These are phyloP conservation scores for Acleris literana DNA, from an alignment of 2,888 invertebrate genomes.

Conservation along the genomic window DNA sequence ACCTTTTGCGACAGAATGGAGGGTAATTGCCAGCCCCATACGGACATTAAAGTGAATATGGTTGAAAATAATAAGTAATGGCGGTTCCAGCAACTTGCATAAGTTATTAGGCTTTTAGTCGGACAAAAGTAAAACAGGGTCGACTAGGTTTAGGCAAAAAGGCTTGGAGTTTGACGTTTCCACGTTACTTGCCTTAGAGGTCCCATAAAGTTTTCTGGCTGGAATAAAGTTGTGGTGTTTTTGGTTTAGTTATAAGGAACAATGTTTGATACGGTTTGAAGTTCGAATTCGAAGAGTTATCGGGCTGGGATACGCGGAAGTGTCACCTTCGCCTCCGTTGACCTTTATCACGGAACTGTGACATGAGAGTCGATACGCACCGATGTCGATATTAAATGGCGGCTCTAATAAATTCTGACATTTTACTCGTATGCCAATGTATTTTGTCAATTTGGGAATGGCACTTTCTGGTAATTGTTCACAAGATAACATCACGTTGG, in stretches of 20 bases:
- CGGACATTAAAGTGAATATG: constrained; percentile 35
- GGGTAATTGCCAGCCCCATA: constrained; percentile 30
- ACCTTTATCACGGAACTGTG: constrained; percentile 53
- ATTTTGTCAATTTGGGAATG: constrained; percentile 3
- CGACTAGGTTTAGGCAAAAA: constrained; percentile 24
- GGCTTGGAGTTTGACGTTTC: constrained; percentile 17
- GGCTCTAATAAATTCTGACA: constrained; percentile 29
- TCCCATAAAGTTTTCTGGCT: constrained; percentile 16
- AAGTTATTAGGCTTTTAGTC: constrained; percentile 33
- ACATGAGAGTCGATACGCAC: constrained; percentile 43
- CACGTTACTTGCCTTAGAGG: constrained; percentile 11
- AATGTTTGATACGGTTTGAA: constrained; percentile 1
- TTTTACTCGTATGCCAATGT: constrained; percentile 21
- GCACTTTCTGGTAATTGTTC: constrained; percentile 8
- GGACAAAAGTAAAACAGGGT: constrained; percentile 18
- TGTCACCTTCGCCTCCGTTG: constrained; percentile 46
- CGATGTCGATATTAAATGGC: constrained; percentile 43
- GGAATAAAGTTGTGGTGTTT: constrained; percentile 16
- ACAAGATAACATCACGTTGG: background rate
- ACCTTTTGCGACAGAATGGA: constrained; percentile 32
- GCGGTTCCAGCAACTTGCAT: constrained; percentile 27
- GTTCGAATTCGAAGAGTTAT: constrained; percentile 14
- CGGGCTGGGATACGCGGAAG: constrained; percentile 42
- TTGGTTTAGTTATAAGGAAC: background rate
- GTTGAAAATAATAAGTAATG: constrained; percentile 33